Base-by-base conservation (phyloP, 2,113 vertebrate genomes). In the Pachypanchax playfairii region DNA sequence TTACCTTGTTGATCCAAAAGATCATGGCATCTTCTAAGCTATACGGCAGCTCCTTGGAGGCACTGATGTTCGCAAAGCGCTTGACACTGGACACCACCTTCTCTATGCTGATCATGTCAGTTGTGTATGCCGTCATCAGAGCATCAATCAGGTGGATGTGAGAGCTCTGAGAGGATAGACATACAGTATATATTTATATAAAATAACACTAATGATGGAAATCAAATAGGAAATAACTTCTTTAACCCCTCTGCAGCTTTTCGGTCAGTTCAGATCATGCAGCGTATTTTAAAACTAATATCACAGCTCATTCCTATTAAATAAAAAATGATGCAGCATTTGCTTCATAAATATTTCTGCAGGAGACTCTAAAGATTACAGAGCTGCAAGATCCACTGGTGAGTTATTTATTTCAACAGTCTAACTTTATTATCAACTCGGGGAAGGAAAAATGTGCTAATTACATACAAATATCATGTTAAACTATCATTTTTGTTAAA, bases 1-100 rank as follows among this genome's bases (percentile, higher is more conserved):
- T 42, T 28, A 98, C 97, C 95, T 98, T 98, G 88, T 99, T 99
- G 65, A 99, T 94, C 97, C 97, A 99, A 89, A 98, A 96, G 61
- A 98, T 86, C 96, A 98, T 96, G 0, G 96, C 96, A n/a, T 98
- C 96, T 82, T 98, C 96, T 12, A 99, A 85, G 87, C 96, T 94
- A 24, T 95, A 96, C 2, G 96, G 97, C 24, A 96, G 91, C 68
- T 98, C 96, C 73, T 96, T 95, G 0, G 96, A 95, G 92, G 96
- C 96, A 66, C 94, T 96, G 87, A 98, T 96, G 0, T 94, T 96
- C 6, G 95, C 95, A 77, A 98, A 98, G 49, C 94, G 94, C 77
- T 95, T 94, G 76, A 99, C 94, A 1, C 95, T 94, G 58, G 95
- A 92, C 29, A 99, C 94, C 48, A 98, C 96, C 79, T 95, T 96